phyloP scores from a whole-genome alignment of 2,113 vertebrate genomes.

The Epinephelus fuscoguttatus region DNA sequence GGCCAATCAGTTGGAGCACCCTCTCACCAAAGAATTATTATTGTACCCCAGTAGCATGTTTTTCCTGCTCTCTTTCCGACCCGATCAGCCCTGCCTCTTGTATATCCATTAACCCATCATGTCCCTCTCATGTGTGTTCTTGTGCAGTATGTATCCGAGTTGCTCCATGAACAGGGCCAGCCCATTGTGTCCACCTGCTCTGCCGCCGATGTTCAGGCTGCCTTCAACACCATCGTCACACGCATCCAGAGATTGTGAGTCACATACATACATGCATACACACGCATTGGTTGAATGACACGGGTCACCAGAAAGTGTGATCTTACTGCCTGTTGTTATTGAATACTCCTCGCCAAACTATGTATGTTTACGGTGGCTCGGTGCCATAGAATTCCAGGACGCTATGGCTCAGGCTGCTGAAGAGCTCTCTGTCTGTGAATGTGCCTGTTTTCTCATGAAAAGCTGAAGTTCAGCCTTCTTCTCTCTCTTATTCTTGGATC shows the following conservation, averaged over 20 bases:
- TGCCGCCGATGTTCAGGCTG: constrained; percentile 84
- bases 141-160: constrained; percentile 80
- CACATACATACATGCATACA: neutral
- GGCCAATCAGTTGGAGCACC: too few species aligned
- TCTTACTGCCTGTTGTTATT: constrained; percentile 13
- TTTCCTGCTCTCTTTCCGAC: constrained; percentile 16
- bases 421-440: constrained; percentile 27
- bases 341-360: neutral
- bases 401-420: constrained; percentile 25
- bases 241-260: constrained; percentile 89
- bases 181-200: constrained; percentile 87
- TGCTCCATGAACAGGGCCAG: constrained; percentile 83
- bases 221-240: constrained; percentile 87
- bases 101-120: constrained; percentile 25
- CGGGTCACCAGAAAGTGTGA: neutral
- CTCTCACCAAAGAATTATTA: too few species aligned
- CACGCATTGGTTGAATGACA: constrained; percentile 8
- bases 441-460: constrained; percentile 34
- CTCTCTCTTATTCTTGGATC: constrained; percentile 20
- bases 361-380: constrained; percentile 37
- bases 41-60: neutral
- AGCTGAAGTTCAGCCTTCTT: constrained; percentile 11
- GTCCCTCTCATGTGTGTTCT: constrained; percentile 55
- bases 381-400: constrained; percentile 43
- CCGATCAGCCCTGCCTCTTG: neutral